Conservation (phyloP, 2,113 vertebrate species). For the Madoqua kirkii region DNA sequence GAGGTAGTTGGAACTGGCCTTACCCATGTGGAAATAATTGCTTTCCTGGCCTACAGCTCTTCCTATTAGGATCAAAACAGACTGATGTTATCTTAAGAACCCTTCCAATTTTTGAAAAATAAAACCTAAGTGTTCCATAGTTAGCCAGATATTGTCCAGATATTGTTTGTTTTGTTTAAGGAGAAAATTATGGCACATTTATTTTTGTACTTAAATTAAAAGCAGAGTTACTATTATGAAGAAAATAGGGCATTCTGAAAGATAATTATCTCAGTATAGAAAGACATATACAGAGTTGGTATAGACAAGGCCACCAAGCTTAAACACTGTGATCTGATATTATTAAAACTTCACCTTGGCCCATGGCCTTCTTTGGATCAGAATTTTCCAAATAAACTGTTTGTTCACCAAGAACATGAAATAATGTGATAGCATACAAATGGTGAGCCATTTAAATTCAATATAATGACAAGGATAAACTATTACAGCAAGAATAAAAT, state of each 20-base stretch:
- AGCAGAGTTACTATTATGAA: conserved; percentile 46
- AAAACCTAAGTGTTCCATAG: conserved; percentile 42
- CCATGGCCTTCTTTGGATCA: background rate
- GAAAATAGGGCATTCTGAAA: conserved; percentile 6
- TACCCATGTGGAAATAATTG: conserved; percentile 56
- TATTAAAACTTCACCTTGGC: conserved; percentile 23
- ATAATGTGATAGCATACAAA: background rate
- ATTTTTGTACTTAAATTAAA: conserved; percentile 66
- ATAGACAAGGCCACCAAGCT: background rate
- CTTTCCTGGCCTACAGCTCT: conserved; percentile 41
- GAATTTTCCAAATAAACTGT: conserved; percentile 35
- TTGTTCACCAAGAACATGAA: background rate
- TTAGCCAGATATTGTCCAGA: conserved; percentile 43
- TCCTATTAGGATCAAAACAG: conserved; percentile 60
- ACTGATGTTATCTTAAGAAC: conserved; percentile 54
- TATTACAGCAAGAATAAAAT: conserved; percentile 24
- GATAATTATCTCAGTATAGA: background rate
- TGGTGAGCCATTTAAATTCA: background rate
- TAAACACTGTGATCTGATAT: background rate
- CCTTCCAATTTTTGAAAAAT: conserved; percentile 49
- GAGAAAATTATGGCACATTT: conserved; percentile 51
- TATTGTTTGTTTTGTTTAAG: conserved; percentile 56
- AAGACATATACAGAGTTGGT: background rate
- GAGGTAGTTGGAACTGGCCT: background rate
- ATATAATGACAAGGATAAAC: conserved; percentile 18